These are phyloP conservation scores for Pristionchus entomophagus DNA, from an alignment of 2,888 invertebrate genomes.

Conservation along the genomic window DNA sequence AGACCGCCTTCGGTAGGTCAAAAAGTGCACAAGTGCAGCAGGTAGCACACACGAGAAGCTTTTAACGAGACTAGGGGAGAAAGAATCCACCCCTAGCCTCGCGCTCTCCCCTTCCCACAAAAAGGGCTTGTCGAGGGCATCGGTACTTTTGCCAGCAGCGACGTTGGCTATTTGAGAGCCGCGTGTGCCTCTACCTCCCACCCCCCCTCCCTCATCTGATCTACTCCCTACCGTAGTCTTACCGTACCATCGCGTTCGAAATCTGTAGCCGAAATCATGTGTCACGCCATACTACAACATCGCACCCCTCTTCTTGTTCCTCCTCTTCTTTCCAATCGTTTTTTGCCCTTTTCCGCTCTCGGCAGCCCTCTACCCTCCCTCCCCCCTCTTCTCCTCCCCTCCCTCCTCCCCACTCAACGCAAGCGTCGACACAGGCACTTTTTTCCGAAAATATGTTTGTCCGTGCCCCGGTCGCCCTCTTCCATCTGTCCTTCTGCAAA, in stretches of 20 bases:
- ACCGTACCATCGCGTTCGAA: neutral
- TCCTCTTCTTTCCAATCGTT: constrained; percentile 8
- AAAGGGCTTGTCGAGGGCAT: constrained; percentile 19
- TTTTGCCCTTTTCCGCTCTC: constrained; percentile 26
- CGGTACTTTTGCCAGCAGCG: constrained; percentile 30
- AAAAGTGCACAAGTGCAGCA: constrained; percentile 1
- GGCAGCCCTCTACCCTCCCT: neutral
- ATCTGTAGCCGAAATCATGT: neutral
- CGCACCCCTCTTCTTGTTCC: neutral
- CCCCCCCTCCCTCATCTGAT: neutral
- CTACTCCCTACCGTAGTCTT: neutral
- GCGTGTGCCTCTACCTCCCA: neutral
- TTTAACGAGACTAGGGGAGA: neutral
- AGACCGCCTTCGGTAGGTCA: constrained; percentile 22
- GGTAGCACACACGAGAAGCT: neutral
- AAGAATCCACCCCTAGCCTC: constrained; percentile 13
- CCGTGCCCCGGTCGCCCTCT: neutral
- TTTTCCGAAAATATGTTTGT: constrained; percentile 49
- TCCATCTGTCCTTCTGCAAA: constrained; percentile 31
- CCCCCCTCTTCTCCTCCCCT: neutral
- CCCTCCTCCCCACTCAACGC: neutral
- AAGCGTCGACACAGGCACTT: constrained; percentile 33
- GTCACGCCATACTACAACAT: neutral
- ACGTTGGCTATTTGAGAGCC: neutral
- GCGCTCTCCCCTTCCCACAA: constrained; percentile 1